Evolutionary conservation across 1,140 invertebrate genomes (phyloP).

Genomic region (Riptortus pedestris): DNA sequence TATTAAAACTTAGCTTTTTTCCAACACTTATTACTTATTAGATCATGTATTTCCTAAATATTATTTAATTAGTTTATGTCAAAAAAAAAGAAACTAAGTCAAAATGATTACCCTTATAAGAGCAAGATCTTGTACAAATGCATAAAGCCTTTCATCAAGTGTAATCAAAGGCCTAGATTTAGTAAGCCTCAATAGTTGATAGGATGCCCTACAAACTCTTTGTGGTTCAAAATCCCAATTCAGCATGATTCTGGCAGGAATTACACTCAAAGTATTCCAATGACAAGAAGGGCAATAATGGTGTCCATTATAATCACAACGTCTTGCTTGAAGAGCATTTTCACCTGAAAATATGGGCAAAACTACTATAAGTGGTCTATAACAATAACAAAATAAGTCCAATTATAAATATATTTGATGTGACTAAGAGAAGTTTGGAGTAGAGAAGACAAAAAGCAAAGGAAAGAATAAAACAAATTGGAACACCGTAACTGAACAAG

Average conservation of each 20-base stretch:
- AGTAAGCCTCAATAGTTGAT: conserved; percentile 56
- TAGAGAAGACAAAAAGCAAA: neutral
- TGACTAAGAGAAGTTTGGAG: neutral
- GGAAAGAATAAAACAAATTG: no score
- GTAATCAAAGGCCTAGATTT: conserved; percentile 65
- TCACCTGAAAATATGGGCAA: neutral
- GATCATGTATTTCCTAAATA: no score
- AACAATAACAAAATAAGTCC: neutral
- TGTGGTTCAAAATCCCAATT: conserved; percentile 87
- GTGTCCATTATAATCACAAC: conserved; percentile 81
- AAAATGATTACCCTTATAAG: conserved; percentile 65
- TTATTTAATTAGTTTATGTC: no score
- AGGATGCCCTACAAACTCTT: conserved; percentile 58
- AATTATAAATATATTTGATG: neutral
- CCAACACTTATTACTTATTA: no score
- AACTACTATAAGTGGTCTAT: no score
- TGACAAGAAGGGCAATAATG: conserved; percentile 89
- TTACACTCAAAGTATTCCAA: conserved; percentile 67
- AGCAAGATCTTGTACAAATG: conserved; percentile 72
- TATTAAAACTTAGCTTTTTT: no score
- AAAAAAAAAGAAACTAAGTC: no score
- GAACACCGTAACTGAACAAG: no score
- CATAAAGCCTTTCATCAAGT: conserved; percentile 71
- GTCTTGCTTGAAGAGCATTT: conserved; percentile 52
- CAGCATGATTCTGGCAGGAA: conserved; percentile 78